Evolutionary conservation across 2,113 vertebrate genomes (phyloP), one percentile per base, ranked within the genome.

Genomic region (Mystacornis crossleyi): DNA sequence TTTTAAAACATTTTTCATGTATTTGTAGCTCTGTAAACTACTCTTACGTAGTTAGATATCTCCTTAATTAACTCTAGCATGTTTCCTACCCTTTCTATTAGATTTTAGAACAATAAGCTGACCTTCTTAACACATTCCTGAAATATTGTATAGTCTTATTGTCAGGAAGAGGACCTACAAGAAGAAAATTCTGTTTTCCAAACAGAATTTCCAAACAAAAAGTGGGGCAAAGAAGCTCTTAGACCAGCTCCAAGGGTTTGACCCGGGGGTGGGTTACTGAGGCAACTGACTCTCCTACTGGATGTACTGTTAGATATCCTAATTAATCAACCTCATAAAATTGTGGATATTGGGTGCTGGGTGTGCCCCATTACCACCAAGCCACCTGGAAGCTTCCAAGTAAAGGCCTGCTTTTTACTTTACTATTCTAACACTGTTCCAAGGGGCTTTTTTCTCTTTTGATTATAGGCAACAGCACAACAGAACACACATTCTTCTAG

Each of bases 11-110:
- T 33, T 73, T 72, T 47, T 54, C 18, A 23, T 38, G 12, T 15
- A 64, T 38, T 54, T 0, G 0, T 73, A 73, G n/a, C n/a, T 47
- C 18, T n/a, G 28, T 26, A 64, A 73, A 38, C 21, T 15, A 15
- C 5, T 18, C 12, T 9, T 38, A 10, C 18, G 15, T 28, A 10
- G 7, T 28, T 55, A 33, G 5, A 6, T 9, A 28, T 47, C 18
- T 54, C 28, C n/a, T 28, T 84, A 26, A 54, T 28, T n/a, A 73
- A 33, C 18, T 72, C 33, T 33, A 25, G 18, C 38, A 18, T 47
- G 12, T 45, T 72, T 72, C 40, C n/a, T 23, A 21, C 43, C 7
- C 18, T 54, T 33, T 54, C 11, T 62, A 17, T 36, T 45, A 38
- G 18, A 54, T 54, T 62, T 62, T 54, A 62, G 57, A 54, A 14